Percentiles rank a stretch among this genome's conserved stretches.
Conservation (phyloP, 2,888 invertebrate genomes). For the Nephrocerus scutellatus region DNA sequence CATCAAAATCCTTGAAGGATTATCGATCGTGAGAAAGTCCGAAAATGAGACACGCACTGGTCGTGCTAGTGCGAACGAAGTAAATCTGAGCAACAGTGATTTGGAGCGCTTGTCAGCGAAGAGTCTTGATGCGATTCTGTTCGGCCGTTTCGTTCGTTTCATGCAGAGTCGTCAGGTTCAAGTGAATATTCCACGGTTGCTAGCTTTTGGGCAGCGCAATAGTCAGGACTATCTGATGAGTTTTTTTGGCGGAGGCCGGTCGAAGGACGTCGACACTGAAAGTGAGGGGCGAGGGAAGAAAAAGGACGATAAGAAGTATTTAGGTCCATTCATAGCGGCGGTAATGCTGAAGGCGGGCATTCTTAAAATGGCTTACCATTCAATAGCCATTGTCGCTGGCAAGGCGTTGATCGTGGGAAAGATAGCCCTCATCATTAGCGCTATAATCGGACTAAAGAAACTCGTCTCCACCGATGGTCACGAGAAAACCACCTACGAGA, state of each 20-base stretch:
- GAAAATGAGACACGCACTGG: slow-evolving; percentile 43
- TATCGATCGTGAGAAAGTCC: slow-evolving; percentile 52
- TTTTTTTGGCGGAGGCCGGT: slow-evolving; percentile 47
- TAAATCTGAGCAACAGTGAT: slow-evolving; percentile 53
- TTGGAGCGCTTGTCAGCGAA: slow-evolving; percentile 55
- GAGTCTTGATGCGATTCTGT: slow-evolving; percentile 55
- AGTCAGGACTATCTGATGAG: slow-evolving; percentile 44
- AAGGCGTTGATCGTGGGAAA: slow-evolving; percentile 77
- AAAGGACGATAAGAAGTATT: slow-evolving; percentile 54
- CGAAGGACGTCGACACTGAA: slow-evolving; percentile 1
- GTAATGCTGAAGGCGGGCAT: slow-evolving; percentile 66
- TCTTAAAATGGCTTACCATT: slow-evolving; percentile 66
- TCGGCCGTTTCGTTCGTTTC: slow-evolving; percentile 53
- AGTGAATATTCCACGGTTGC: slow-evolving; percentile 49
- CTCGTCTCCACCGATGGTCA: slow-evolving; percentile 62
- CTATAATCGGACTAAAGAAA: slow-evolving; percentile 74
- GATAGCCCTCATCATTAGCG: slow-evolving; percentile 71
- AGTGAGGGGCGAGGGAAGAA: slow-evolving; percentile 55
- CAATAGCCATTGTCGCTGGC: slow-evolving; percentile 68
- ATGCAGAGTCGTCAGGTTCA: slow-evolving; percentile 56
- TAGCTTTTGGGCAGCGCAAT: slow-evolving; percentile 50
- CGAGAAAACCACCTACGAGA: slow-evolving; percentile 77
- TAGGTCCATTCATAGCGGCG: slow-evolving; percentile 61
- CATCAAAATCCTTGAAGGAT: slow-evolving; percentile 57
- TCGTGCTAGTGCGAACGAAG: slow-evolving; percentile 36